phyloP scores from a whole-genome alignment of 2,113 vertebrate genomes.

The Odontophorus gujanensis region DNA sequence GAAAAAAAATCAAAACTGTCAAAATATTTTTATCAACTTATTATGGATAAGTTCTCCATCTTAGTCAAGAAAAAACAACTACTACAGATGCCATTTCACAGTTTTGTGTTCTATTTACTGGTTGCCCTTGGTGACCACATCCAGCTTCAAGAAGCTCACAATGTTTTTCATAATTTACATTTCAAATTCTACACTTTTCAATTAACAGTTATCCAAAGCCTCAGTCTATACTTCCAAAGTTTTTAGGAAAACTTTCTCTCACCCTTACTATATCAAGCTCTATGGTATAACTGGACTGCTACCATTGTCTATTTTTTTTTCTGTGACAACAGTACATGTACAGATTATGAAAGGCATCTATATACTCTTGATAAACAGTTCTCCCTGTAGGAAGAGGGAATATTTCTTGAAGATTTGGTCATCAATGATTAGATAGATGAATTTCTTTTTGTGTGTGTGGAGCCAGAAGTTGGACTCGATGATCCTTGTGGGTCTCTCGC shows the following conservation, averaged over 20 bases:
- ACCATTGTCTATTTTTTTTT: neutral
- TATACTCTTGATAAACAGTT: neutral
- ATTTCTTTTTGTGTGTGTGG: neutral
- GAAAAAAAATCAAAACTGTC: neutral
- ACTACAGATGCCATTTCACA: neutral
- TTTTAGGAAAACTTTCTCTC: neutral
- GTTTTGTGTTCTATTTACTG: neutral
- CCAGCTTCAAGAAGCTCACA: neutral
- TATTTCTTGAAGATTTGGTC: neutral
- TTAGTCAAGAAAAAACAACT: neutral
- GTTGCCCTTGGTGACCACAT: neutral
- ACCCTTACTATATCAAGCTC: neutral
- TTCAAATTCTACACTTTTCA: neutral
- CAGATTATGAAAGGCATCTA: neutral
- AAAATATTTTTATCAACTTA: neutral
- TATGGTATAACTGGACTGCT: neutral
- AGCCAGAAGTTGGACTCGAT: no score
- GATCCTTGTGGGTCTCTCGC: no score
- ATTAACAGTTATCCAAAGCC: neutral
- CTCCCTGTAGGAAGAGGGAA: neutral
- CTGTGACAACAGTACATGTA: neutral
- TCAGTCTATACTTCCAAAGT: neutral
- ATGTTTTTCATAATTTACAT: neutral
- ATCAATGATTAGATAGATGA: neutral
- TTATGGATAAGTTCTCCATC: neutral